Evolutionary conservation across 2,888 invertebrate genomes (phyloP), one percentile per base, ranked within the genome.

Genomic region (Acrobasis repandana): DNA sequence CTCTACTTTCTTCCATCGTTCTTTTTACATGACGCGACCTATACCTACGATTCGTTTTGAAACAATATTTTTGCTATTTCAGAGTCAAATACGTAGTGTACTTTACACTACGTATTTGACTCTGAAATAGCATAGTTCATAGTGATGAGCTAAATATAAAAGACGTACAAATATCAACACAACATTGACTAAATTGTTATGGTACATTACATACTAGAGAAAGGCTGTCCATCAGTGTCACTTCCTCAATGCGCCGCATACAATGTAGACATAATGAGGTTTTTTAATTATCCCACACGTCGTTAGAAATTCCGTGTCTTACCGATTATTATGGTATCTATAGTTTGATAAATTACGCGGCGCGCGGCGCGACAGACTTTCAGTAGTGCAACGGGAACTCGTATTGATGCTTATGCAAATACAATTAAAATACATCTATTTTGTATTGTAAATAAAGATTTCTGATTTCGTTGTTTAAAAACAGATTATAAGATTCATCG

Each of bases 271-370:
- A 11, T 54, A 54, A 54, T 54, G 54, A 54, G 54, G 38, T 38
- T 38, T 54, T 38, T 54, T 54, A 54, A 54, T 54, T 54, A 54
- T 54, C 54, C 38, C 18, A 38, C 54, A 38, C 54, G 54, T 38
- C 54, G 20, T 43, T 54, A 54, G 54, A 54, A 54, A 54, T 54
- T 54, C 54, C 54, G 54, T 38, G 54, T 54, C 54, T 54, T 43
- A 54, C 43, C 43, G 38, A 38, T 54, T 54, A 38, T 54, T 54
- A 38, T 54, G 54, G 54, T 8, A 14, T 54, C 54, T 54, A 54
- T 54, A 43, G 54, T 38, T 36, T 20, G 54, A 54, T 54, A 38
- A 18, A 36, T 54, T 54, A n/a, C 28, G 14, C n/a, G 28, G n/a
- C n/a, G n/a, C n/a, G n/a, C n/a, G n/a, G n/a, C 5, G 36, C 16